These are phyloP conservation scores for Lagorchestes hirsutus DNA, from an alignment of 2,797 vertebrate genomes.

Conservation along the genomic window DNA sequence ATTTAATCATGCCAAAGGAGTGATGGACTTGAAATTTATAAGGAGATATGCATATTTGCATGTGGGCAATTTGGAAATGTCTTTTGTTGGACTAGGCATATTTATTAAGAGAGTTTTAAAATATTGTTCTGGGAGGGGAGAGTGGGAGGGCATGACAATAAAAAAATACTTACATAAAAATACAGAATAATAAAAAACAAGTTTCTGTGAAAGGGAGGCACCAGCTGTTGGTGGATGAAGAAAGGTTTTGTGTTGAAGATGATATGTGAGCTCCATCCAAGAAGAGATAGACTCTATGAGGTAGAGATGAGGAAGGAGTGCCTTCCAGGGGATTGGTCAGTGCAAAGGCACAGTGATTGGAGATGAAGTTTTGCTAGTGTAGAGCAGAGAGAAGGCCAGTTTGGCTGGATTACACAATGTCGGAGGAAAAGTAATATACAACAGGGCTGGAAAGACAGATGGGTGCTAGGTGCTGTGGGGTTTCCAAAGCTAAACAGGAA, in stretches of 20 bases:
- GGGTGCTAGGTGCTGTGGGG: not conserved
- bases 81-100: not conserved
- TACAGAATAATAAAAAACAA: not conserved
- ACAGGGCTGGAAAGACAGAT: not conserved
- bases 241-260: not conserved
- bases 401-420: not conserved
- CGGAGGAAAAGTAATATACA: not conserved
- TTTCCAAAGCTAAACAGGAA: not conserved
- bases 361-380: not conserved
- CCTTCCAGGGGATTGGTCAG: not conserved
- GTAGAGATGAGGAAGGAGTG: not conserved
- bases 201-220: not conserved
- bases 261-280: not conserved
- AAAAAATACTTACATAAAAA: not conserved
- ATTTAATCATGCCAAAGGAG: not conserved
- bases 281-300: not conserved
- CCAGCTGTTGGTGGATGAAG: not conserved
- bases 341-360: not conserved
- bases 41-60: not conserved
- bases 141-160: not conserved
- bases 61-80: not conserved
- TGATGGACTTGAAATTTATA: not conserved
- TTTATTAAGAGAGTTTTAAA: not conserved
- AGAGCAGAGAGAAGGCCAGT: not conserved
- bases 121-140: not conserved